Base-by-base conservation (phyloP, 2,888 invertebrate genomes). In the Stramonita haemastoma region DNA sequence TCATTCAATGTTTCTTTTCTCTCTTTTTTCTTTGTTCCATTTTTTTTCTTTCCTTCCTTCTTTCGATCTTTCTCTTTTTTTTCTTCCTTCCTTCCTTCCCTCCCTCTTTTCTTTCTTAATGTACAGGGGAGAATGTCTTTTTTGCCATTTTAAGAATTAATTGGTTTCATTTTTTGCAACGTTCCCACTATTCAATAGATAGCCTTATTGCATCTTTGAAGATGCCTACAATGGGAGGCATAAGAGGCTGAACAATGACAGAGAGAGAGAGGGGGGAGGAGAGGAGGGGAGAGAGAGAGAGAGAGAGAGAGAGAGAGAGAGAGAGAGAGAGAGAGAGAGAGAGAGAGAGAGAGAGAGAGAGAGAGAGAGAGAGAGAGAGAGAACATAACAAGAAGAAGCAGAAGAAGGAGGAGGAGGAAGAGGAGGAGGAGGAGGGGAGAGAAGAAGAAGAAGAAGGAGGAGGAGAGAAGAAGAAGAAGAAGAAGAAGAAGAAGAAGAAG, bases 181-280 rank as follows among this genome's bases (percentile, higher is more conserved):
- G 2, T 46, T 8, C 46, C 46, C 46, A 46, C 46, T 46, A 46
- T 46, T 46, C 46, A 46, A 46, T 46, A 46, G 46, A 46, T 46
- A 8, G 46, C 46, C 46, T 46, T 46, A 46, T 46, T 46, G 46
- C 46, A 46, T 46, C 46, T 46, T 46, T 46, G 4, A 46, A 46
- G 46, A 46, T 46, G 46, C 46, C 46, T 46, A 46, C 8, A 8
- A 46, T 8, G 32, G 84, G 89, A 86, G 36, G 85, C 57, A 29
- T 15, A 26, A 84, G 60, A 84, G 19, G 66, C 29, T 36, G 34
- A 77, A 70, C 57, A 85, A 26, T 73, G 77, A 90, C 81, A 89
- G 81, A 86, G 79, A 89, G 1, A n/a, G 11, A 2, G 86, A 86
- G 90, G 86, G 66, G 46, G 88, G 88, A 36, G 73, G 88, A 85